phyloP scores from a whole-genome alignment of 2,797 vertebrate genomes.

The Anguilla marmorata region DNA sequence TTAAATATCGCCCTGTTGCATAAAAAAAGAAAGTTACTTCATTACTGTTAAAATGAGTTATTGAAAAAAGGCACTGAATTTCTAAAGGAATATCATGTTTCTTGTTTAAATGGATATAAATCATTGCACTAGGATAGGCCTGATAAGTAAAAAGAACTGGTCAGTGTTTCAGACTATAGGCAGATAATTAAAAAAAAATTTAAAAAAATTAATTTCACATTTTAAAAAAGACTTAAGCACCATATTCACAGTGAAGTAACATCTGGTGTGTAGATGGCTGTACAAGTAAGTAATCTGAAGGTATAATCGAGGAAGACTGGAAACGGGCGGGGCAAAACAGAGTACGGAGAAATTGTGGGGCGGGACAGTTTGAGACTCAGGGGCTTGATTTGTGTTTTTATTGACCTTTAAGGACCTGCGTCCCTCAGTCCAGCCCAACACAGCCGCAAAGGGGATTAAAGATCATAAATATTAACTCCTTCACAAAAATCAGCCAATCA shows the following conservation, averaged over 20 bases:
- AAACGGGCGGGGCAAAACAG: not conserved
- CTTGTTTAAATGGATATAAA: slow-evolving; percentile 47
- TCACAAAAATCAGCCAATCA: not conserved
- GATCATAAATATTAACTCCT: not conserved
- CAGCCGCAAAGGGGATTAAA: not conserved
- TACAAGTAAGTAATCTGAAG: not conserved
- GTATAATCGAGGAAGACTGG: not conserved
- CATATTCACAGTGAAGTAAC: slow-evolving; percentile 36
- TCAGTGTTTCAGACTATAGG: slow-evolving; percentile 19
- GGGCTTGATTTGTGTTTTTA: not conserved
- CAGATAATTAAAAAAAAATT: not conserved
- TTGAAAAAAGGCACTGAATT: slow-evolving; percentile 67
- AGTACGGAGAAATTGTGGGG: not conserved
- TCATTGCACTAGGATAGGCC: slow-evolving; percentile 6
- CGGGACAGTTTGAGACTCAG: not conserved
- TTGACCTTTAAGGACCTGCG: not conserved
- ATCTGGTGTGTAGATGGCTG: slow-evolving; percentile 5
- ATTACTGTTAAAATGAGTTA: slow-evolving; percentile 28
- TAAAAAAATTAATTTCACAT: slow-evolving; percentile 16
- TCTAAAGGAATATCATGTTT: slow-evolving; percentile 37
- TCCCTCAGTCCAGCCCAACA: not conserved
- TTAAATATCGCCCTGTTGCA: not conserved
- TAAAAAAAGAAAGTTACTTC: slow-evolving; percentile 33
- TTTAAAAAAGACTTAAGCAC: slow-evolving; percentile 27
- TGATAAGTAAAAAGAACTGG: not conserved